phyloP scores from a whole-genome alignment of 2,888 invertebrate genomes.

The Oligia latruncula region DNA sequence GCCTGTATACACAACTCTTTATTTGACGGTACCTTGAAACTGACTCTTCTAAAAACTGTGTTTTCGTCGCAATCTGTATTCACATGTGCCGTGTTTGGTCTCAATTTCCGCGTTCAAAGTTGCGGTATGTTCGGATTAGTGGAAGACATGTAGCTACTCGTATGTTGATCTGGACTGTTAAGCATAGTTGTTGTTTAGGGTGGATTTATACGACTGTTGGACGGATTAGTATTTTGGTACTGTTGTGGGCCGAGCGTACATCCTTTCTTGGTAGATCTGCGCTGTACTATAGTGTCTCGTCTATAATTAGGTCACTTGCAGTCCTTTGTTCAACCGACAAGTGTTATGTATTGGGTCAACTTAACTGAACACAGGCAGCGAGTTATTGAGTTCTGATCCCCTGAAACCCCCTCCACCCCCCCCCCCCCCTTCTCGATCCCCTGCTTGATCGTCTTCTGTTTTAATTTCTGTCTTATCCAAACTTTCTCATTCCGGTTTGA shows the following conservation, averaged over 20 bases:
- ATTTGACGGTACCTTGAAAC: not conserved
- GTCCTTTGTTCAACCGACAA: not conserved
- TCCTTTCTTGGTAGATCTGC: not conserved
- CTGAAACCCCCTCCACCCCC: too few species aligned
- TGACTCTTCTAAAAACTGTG: constrained; percentile 1
- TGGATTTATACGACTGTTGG: not conserved
- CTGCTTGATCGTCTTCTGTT: too few species aligned
- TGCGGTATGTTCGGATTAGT: constrained; percentile 21
- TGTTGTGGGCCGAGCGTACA: not conserved
- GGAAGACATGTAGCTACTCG: not conserved
- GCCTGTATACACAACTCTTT: not conserved
- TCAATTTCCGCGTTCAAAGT: constrained; percentile 1
- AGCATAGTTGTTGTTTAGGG: not conserved
- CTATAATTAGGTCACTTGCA: not conserved
- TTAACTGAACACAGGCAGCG: too few species aligned
- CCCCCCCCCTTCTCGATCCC: too few species aligned
- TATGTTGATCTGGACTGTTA: not conserved
- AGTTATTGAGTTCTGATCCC: too few species aligned
- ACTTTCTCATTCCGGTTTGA: too few species aligned
- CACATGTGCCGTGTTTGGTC: not conserved
- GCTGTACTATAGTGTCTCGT: not conserved
- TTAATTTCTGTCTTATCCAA: too few species aligned
- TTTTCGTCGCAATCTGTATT: constrained; percentile 14
- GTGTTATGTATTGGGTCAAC: not conserved
- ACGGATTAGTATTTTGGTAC: not conserved